Conservation (phyloP, 2,888 invertebrate species). For the Choreutis nemorana region DNA sequence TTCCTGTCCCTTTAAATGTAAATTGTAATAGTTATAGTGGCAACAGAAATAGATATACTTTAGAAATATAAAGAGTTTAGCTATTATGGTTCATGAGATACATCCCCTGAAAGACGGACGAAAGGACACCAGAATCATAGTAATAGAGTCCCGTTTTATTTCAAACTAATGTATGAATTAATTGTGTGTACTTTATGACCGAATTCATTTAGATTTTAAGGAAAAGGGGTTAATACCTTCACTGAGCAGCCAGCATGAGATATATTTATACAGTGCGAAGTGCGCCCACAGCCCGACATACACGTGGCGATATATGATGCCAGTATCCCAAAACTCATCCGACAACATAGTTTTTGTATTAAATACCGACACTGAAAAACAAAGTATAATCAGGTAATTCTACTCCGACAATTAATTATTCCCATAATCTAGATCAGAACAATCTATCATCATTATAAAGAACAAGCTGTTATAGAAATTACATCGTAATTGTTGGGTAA, state of each 20-base stretch:
- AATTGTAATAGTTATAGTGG: too few species aligned
- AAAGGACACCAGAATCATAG: too few species aligned
- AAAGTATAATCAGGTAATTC: slow-evolving; percentile 3
- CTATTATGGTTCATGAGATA: too few species aligned
- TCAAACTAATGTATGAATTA: too few species aligned
- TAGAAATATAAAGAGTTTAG: too few species aligned
- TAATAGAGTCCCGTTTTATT: too few species aligned
- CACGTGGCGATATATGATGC: slow-evolving; percentile 68
- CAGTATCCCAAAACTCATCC: slow-evolving; percentile 61
- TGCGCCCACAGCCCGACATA: slow-evolving; percentile 86
- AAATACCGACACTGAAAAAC: slow-evolving; percentile 61
- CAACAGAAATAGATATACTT: too few species aligned
- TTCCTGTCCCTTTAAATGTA: too few species aligned
- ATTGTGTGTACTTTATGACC: background rate
- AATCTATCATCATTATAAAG: slow-evolving; percentile 3
- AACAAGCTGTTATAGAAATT: too few species aligned
- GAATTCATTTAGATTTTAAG: background rate
- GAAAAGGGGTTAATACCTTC: slow-evolving; percentile 67
- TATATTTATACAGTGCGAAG: slow-evolving; percentile 88
- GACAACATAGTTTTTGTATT: slow-evolving; percentile 78
- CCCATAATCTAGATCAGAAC: background rate
- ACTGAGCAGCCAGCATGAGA: slow-evolving; percentile 91
- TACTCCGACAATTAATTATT: background rate
- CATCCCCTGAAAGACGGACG: too few species aligned
- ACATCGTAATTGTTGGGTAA: too few species aligned